Evolutionary conservation across 2,888 invertebrate genomes (phyloP), one percentile per base, ranked within the genome.

Genomic region (Acrobeloides nanus): DNA sequence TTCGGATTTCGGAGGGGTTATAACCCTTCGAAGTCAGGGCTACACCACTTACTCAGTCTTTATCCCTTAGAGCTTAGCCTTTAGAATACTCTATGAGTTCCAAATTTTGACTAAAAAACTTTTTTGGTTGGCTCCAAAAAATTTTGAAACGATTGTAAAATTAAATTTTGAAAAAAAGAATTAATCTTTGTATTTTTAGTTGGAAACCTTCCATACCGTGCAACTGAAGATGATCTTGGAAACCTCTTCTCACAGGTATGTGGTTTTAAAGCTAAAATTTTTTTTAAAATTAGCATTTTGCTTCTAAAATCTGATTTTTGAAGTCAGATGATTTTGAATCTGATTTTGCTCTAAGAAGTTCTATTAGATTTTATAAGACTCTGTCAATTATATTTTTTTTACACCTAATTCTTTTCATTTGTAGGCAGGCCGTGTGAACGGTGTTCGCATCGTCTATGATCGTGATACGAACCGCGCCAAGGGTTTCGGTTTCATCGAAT

Each of bases 401-500:
- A n/a, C n/a, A n/a, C n/a, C n/a, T n/a, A n/a, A n/a, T n/a, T n/a
- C n/a, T n/a, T n/a, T n/a, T n/a, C n/a, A n/a, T n/a, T n/a, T n/a
- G n/a, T n/a, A n/a, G n/a, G n/a, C n/a, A n/a, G n/a, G n/a, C n/a
- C n/a, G n/a, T n/a, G n/a, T n/a, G n/a, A n/a, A n/a, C n/a, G n/a
- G n/a, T n/a, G n/a, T n/a, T n/a, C n/a, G 68, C 48, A 57, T 70
- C 35, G 68, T 70, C 37, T 65, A 59, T 54, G 70, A 70, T 48
- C 65, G 70, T 23, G 64, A 66, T 45, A 71, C 66, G 43, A 63
- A 66, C 48, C 60, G 68, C 32, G 64, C 70, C 24, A 71, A 69
- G 57, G 70, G 70, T 45, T 70, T 70, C 59, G 70, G 64, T 23
- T 70, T 70, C 60, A 55, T 56, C 54, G 66, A 66, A 57, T 70